Base-by-base conservation (phyloP, 2,888 invertebrate genomes). In the Hirtodrosophila cameraria region DNA sequence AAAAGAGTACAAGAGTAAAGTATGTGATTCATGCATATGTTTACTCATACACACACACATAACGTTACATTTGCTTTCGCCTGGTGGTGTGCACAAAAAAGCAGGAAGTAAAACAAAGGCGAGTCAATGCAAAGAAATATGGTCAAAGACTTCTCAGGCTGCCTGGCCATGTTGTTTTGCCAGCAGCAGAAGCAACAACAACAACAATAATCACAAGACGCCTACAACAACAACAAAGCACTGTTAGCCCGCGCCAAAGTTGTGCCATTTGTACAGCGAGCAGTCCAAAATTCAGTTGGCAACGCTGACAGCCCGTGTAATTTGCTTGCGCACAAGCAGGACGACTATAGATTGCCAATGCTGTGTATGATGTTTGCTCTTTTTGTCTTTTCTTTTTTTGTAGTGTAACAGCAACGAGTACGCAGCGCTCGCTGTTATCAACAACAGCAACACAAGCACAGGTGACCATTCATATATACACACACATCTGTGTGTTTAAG, bases 361-460 rank as follows among this genome's bases (percentile, higher is more conserved):
- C 48, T 33, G 25, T 59, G 43, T 53, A 33, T 49, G 49, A 1
- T 23, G 6, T 0, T 45, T 61, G 35, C 55, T 72, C 52, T 48
- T 53, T 39, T 46, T 66, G 15, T 35, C 28, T 64, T 31, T 45
- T 18, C 16, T 43, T 39, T 52, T 31, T 36, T 38, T 54, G 39
- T 55, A 33, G 25, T 41, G 39, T 28, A 38, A 30, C 28, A 27
- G 8, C 42, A 54, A 53, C 75, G 75, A 74, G 75, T 60, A 42
- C 31, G n/a, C 27, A 54, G 41, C 58, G 59, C 67, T 78, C 71
- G 71, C 71, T 78, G 82, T 78, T 84, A 75, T 84, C 82, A 84
- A 58, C 50, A 65, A n/a, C n/a, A n/a, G n/a, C 39, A 54, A 71
- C 43, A 62, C 53, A 42, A 31, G 35, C 54, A 60, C 63, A 73